phyloP scores from a whole-genome alignment of 2,888 invertebrate species.

The Meta bourneti region DNA sequence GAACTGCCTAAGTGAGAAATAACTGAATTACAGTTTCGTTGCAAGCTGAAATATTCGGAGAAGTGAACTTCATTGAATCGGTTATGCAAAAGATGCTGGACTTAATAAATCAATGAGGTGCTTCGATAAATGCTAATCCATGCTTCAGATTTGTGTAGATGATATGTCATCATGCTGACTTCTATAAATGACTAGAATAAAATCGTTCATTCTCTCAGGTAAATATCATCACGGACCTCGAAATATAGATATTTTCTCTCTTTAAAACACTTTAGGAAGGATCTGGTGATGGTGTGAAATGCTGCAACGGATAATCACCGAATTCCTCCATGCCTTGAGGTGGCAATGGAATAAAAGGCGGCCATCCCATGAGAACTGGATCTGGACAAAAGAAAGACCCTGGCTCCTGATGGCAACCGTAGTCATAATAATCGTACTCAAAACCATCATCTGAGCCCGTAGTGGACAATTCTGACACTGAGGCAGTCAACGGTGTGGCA shows the following conservation, averaged over 20 bases:
- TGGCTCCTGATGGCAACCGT: constrained; percentile 77
- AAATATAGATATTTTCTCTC: constrained; percentile 5
- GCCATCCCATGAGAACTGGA: constrained; percentile 77
- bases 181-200: constrained; percentile 56
- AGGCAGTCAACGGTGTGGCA: constrained; percentile 71
- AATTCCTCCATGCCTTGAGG: constrained; percentile 73
- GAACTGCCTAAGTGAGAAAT: too few species aligned
- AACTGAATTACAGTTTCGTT: too few species aligned
- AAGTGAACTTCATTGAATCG: too few species aligned
- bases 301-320: constrained; percentile 73
- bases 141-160: background rate
- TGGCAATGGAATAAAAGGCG: constrained; percentile 77
- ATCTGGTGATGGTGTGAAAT: constrained; percentile 74
- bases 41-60: too few species aligned
- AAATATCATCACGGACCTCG: background rate
- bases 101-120: too few species aligned
- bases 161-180: constrained; percentile 27
- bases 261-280: constrained; percentile 37
- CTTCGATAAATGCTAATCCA: too few species aligned
- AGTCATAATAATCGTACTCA: constrained; percentile 78
- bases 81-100: too few species aligned
- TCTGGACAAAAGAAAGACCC: constrained; percentile 78
- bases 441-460: constrained; percentile 77
- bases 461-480: constrained; percentile 71
- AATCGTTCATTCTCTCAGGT: constrained; percentile 44